Base-by-base conservation (phyloP, 2,888 invertebrate genomes). In the Cepaea hortensis region DNA sequence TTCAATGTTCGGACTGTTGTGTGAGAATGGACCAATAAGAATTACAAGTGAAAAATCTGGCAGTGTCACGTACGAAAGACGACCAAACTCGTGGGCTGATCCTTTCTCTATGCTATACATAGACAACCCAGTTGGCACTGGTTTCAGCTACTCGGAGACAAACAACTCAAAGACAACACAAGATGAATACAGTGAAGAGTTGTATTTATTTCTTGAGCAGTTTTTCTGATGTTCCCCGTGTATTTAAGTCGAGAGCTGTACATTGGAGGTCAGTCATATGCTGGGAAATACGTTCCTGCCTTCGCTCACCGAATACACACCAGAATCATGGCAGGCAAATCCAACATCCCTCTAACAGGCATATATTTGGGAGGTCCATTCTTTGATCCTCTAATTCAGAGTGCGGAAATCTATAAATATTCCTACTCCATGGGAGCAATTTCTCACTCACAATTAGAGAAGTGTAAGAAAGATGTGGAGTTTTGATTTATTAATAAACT, bases 71-170 rank as follows among this genome's bases (percentile, higher is more conserved):
- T 83, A 76, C 35, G 23, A 65, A 15, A 50, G 50, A 9, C 65
- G 87, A 23, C 15, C 75, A 6, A 4, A 48, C 5, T 48, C 85
- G 3, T 87, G 87, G 87, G 79, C 80, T 11, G 65, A 80, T 7
- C 23, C 81, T n/a, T 87, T 87, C 85, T 85, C 87, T 9, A 80
- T 87, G 83, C 82, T 87, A 13, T 85, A 87, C 48, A 82, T 87
- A 50, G 87, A 98, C 94, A 98, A 98, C 94, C 98, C 98, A 0
- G 98, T 97, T 0, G 97, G 98, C 91, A 91, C 92, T 55, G 98
- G 98, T 0, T 98, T 97, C 93, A 98, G 98, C 94, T 98, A 98
- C 92, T 98, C 98, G 0, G 96, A 96, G 5, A 95, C n/a, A 23
- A 48, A 70, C 23, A 68, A 79, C 18, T 61, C 9, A 96, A 85